Evolutionary conservation across 2,888 invertebrate species (phyloP).

Genomic region (Ischnura elegans): DNA sequence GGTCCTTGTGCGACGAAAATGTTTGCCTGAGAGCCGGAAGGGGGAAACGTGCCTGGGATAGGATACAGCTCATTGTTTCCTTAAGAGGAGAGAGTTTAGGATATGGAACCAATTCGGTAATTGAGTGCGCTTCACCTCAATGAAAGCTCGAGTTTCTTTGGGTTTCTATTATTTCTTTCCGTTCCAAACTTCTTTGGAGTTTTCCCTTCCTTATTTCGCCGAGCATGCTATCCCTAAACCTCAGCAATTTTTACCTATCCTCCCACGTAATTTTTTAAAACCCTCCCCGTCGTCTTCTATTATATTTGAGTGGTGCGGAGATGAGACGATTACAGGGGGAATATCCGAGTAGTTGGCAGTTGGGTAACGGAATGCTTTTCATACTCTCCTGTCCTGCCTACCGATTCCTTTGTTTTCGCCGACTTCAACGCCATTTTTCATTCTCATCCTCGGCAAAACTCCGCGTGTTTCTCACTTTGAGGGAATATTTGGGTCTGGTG

Average conservation of each 20-base stretch:
- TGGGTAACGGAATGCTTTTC: not conserved
- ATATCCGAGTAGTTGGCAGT: not conserved
- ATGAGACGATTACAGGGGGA: not conserved
- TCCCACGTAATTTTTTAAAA: conserved; percentile 23
- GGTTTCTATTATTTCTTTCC: not conserved
- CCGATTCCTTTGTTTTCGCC: not conserved
- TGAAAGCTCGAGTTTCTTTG: not conserved
- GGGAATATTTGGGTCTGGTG: no score
- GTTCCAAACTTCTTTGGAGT: not conserved
- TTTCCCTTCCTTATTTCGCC: not conserved
- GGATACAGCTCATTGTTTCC: not conserved
- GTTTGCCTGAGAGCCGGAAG: not conserved
- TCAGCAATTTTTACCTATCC: not conserved
- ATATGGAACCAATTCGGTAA: conserved; percentile 60
- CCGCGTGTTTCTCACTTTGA: no score
- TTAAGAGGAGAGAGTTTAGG: not conserved
- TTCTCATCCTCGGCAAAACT: not conserved
- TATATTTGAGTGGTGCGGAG: not conserved
- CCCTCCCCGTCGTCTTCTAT: not conserved
- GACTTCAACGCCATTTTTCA: not conserved
- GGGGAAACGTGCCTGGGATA: not conserved
- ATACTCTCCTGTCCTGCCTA: not conserved
- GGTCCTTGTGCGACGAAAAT: not conserved
- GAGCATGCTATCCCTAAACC: not conserved
- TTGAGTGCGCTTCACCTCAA: conserved; percentile 27